Percentiles rank a stretch among this genome's conserved stretches.
Evolutionary conservation across 2,113 vertebrate genomes (phyloP).

Genomic region (Rhynchopsitta pachyrhyncha): DNA sequence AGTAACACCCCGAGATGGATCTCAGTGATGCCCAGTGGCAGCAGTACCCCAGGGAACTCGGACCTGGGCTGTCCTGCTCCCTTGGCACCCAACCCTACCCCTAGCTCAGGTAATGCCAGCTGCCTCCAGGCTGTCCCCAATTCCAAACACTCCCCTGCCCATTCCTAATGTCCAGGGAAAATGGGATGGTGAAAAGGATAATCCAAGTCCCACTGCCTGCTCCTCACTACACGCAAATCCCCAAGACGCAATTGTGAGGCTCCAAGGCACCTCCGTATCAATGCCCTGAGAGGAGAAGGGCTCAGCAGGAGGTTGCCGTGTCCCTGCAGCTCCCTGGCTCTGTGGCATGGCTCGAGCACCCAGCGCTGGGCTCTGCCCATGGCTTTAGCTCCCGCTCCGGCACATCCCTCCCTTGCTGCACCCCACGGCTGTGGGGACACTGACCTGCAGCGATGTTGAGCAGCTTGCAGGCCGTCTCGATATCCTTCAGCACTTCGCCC

Average conservation of each 20-base stretch:
- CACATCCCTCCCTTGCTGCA: background rate
- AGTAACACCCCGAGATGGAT: background rate
- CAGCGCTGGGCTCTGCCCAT: accelerated
- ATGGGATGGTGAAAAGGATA: background rate
- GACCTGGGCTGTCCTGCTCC: background rate
- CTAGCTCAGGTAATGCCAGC: accelerated
- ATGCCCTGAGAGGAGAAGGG: background rate
- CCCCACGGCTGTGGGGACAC: accelerated
- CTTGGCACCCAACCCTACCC: background rate
- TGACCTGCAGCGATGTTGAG: slow-evolving; percentile 93
- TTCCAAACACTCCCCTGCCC: accelerated
- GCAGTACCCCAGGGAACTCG: accelerated
- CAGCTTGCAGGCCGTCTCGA: slow-evolving; percentile 95
- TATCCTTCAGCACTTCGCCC: slow-evolving; percentile 96
- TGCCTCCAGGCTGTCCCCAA: background rate
- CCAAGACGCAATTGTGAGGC: background rate
- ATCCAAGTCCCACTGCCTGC: accelerated
- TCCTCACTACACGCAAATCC: background rate
- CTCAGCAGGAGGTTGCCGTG: accelerated
- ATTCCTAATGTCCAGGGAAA: background rate
- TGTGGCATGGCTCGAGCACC: background rate
- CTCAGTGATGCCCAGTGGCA: background rate
- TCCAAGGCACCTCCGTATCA: accelerated
- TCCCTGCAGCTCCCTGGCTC: background rate
- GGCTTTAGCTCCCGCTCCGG: accelerated